Evolutionary conservation across 2,797 vertebrate genomes (phyloP).

Genomic region (Danio tinwini): DNA sequence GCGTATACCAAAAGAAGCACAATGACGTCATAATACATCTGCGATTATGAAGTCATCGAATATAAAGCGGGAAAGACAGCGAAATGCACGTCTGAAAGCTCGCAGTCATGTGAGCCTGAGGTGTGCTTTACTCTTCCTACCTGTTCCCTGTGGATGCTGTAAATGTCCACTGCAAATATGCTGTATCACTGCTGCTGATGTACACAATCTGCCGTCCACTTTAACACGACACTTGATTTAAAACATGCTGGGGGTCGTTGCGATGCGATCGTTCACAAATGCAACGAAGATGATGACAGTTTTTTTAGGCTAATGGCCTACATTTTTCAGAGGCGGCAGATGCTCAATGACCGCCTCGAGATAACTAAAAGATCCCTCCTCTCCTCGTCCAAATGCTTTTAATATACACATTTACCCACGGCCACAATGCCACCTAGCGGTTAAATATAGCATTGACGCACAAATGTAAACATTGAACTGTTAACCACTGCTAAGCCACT

Average conservation of each 20-base stretch:
- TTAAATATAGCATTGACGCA: not conserved
- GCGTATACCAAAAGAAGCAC: not conserved
- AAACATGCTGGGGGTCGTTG: slow-evolving; percentile 13
- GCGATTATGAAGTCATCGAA: slow-evolving; percentile 17
- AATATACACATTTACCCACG: slow-evolving; percentile 21
- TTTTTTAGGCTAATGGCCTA: slow-evolving; percentile 13
- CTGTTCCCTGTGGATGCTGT: slow-evolving; percentile 48
- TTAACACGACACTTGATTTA: not conserved
- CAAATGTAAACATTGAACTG: not conserved
- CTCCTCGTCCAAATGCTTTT: slow-evolving; percentile 49
- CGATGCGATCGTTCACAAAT: not conserved
- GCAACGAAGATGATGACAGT: not conserved
- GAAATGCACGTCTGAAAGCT: not conserved
- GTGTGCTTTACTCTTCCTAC: slow-evolving; percentile 34
- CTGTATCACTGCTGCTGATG: slow-evolving; percentile 80
- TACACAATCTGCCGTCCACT: slow-evolving; percentile 39
- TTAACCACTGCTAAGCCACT: too few species aligned
- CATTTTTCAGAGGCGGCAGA: slow-evolving; percentile 25
- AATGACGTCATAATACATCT: slow-evolving; percentile 45
- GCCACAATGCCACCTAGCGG: slow-evolving; percentile 69
- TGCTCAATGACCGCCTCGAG: slow-evolving; percentile 50
- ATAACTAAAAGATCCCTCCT: slow-evolving; percentile 66
- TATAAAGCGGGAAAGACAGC: not conserved
- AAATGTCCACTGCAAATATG: too few species aligned
- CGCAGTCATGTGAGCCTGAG: not conserved